A percentile compares a stretch with the other conserved stretches of the same genome.
Conservation (phyloP, 2,113 vertebrate species). For the Rhea americana region DNA sequence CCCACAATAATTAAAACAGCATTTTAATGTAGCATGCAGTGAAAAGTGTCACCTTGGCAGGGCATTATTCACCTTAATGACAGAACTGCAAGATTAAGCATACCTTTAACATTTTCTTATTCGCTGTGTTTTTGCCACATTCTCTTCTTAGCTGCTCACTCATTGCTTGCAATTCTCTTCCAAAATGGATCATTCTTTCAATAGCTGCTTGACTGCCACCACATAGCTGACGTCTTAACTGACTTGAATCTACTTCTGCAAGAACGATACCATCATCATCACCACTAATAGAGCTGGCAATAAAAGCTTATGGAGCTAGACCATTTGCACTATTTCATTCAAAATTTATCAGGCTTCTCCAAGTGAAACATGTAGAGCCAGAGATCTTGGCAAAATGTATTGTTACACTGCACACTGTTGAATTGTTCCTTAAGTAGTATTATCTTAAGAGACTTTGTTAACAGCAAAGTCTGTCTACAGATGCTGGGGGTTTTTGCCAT, state of each 20-base stretch:
- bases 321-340: neutral
- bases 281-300: neutral
- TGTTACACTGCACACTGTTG: rapidly evolving
- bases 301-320: neutral
- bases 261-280: slow-evolving; percentile 20
- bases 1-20: neutral
- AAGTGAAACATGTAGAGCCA: rapidly evolving
- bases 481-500: neutral
- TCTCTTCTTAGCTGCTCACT: slow-evolving; percentile 96
- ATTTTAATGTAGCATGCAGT: rapidly evolving
- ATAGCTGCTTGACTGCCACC: slow-evolving; percentile 97
- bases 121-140: slow-evolving; percentile 94
- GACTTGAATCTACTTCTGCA: slow-evolving; percentile 92
- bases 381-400: rapidly evolving
- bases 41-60: neutral
- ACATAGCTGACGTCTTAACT: slow-evolving; percentile 92
- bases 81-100: neutral
- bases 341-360: neutral
- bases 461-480: rapidly evolving
- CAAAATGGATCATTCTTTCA: slow-evolving; percentile 98
- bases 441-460: no score
- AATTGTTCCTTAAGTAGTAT: neutral
- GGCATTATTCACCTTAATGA: neutral
- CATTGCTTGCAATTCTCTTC: slow-evolving; percentile 96
- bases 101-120: slow-evolving; percentile 99